Conservation (phyloP, 2,888 invertebrate genomes). For the Oconnorella tubifera region DNA sequence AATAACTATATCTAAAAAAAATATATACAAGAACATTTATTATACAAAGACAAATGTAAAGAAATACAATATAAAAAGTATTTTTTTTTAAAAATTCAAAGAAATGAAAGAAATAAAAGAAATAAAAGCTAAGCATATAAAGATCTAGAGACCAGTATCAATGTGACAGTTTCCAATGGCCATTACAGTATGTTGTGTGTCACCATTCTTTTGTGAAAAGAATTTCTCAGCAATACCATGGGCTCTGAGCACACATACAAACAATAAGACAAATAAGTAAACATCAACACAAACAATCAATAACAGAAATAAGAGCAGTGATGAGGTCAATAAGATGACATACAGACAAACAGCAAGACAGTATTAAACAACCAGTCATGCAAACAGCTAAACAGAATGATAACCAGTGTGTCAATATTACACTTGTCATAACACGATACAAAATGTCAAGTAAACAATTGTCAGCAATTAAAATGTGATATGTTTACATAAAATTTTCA, state of each 20-base stretch:
- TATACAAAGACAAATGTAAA: no score
- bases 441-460: no score
- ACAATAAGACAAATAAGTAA: no score
- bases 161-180: slow-evolving; percentile 61
- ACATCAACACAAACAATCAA: not conserved
- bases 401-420: no score
- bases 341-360: not conserved
- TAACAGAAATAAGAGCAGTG: not conserved
- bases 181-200: slow-evolving; percentile 54
- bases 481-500: no score
- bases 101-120: not conserved
- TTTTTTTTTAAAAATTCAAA: not conserved
- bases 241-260: slow-evolving; percentile 44
- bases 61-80: no score
- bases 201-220: slow-evolving; percentile 56
- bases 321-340: not conserved
- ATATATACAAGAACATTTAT: not conserved
- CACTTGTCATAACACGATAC: no score
- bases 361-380: no score
- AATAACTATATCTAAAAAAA: not conserved
- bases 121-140: not conserved
- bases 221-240: slow-evolving; percentile 53
- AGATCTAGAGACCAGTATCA: slow-evolving; percentile 47
- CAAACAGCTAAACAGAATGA: no score
- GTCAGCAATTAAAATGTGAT: no score